Evolutionary conservation across 2,113 vertebrate genomes (phyloP).

Genomic region (Sorex araneus): DNA sequence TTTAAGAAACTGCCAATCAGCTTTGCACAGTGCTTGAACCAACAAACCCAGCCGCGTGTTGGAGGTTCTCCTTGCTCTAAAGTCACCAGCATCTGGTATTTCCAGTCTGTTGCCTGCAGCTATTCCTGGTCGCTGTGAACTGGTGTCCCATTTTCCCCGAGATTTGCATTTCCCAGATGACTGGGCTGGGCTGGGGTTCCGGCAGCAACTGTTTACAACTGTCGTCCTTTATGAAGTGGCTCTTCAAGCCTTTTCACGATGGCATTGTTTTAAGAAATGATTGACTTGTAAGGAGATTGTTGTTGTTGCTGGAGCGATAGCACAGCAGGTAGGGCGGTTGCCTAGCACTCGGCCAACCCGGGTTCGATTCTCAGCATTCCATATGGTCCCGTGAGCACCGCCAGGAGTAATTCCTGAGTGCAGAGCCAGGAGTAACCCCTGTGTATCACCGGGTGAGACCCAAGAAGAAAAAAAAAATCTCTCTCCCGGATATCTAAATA

Average conservation of each 20-base stretch:
- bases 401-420: too few relatives aligned
- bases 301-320: too few relatives aligned
- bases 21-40: neutral
- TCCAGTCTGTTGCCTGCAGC: neutral
- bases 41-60: neutral
- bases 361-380: too few relatives aligned
- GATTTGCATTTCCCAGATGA: neutral
- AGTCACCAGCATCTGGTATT: neutral
- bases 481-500: too few relatives aligned
- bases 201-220: neutral
- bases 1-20: neutral
- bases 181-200: neutral
- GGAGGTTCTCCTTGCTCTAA: neutral
- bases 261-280: neutral
- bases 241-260: neutral
- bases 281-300: neutral
- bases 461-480: too few relatives aligned
- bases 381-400: too few relatives aligned
- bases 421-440: too few relatives aligned
- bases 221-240: neutral
- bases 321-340: too few relatives aligned
- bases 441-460: too few relatives aligned
- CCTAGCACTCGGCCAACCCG: too few relatives aligned
- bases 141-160: neutral
- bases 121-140: neutral